Evolutionary conservation across 2,888 invertebrate genomes (phyloP).

Genomic region (Eretmocerus hayati): DNA sequence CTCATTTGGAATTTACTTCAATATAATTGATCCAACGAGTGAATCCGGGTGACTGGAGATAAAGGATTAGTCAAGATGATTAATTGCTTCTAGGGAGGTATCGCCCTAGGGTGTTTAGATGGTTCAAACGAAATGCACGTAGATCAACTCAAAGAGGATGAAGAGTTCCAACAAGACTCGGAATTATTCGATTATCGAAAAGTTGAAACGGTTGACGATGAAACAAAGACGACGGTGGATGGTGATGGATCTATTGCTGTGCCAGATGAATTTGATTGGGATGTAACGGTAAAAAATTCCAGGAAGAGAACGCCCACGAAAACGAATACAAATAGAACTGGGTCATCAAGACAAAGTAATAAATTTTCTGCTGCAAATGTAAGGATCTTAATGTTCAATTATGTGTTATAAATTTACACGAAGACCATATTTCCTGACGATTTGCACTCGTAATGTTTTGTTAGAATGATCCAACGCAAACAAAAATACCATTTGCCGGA

Average conservation of each 20-base stretch:
- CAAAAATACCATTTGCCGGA: conserved; percentile 21
- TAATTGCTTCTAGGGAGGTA: too few relatives aligned
- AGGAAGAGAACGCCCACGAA: conserved; percentile 5
- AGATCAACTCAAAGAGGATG: neutral
- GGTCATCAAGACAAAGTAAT: conserved; percentile 3
- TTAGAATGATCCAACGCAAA: conserved; percentile 14
- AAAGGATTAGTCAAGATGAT: too few relatives aligned
- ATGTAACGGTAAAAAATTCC: conserved; percentile 5
- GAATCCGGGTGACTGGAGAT: too few relatives aligned
- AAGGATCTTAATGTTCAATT: neutral
- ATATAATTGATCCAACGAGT: too few relatives aligned
- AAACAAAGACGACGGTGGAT: neutral
- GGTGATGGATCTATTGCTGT: neutral
- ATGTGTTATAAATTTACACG: neutral
- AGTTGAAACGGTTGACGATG: conserved; percentile 5
- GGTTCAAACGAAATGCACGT: too few relatives aligned
- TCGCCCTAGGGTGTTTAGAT: too few relatives aligned
- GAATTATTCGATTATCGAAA: conserved; percentile 13
- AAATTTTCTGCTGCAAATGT: conserved; percentile 1
- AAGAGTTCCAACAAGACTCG: conserved; percentile 6
- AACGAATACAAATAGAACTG: neutral
- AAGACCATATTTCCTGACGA: too few relatives aligned
- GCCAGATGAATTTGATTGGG: conserved; percentile 10
- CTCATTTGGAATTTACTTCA: too few relatives aligned
- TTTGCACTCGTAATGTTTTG: too few relatives aligned